Conservation (phyloP, 2,888 invertebrate species). For the Nomada hirtipes region DNA sequence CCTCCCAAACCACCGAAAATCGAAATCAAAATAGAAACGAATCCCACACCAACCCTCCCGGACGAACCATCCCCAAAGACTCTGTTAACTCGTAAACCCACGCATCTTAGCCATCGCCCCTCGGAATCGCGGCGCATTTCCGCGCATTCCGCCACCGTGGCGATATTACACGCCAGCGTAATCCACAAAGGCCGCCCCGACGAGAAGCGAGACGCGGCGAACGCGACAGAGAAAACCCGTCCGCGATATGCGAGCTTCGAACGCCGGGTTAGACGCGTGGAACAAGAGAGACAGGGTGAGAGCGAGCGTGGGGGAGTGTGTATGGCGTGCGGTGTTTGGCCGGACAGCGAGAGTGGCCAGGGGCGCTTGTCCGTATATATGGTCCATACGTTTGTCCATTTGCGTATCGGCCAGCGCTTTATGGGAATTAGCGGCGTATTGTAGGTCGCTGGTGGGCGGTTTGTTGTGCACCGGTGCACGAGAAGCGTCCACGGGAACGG, state of each 20-base stretch:
- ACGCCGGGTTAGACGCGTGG: conserved; percentile 45
- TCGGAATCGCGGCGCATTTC: conserved; percentile 59
- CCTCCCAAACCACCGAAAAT: too few relatives aligned
- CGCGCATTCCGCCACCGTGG: conserved; percentile 66
- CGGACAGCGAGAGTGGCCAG: conserved; percentile 67
- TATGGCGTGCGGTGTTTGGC: conserved; percentile 61
- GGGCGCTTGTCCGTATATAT: conserved; percentile 71
- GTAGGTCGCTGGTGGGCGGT: conserved; percentile 82
- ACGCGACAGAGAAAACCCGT: conserved; percentile 21
- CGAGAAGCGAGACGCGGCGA: background rate
- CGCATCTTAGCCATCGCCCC: conserved; percentile 26
- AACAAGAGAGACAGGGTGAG: conserved; percentile 41
- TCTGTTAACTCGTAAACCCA: too few relatives aligned
- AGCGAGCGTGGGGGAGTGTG: conserved; percentile 37
- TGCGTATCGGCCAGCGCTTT: conserved; percentile 82
- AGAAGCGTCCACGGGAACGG: conserved; percentile 73
- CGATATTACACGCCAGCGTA: conserved; percentile 75
- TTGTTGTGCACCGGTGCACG: conserved; percentile 77
- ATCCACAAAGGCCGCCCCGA: conserved; percentile 61
- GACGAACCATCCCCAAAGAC: too few relatives aligned
- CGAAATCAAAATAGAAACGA: too few relatives aligned
- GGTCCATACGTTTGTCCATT: conserved; percentile 81
- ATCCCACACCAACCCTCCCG: too few relatives aligned
- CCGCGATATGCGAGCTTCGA: conserved; percentile 51
- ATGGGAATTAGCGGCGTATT: conserved; percentile 83